Conservation (phyloP, 2,113 vertebrate species). For the Suncus etruscus region DNA sequence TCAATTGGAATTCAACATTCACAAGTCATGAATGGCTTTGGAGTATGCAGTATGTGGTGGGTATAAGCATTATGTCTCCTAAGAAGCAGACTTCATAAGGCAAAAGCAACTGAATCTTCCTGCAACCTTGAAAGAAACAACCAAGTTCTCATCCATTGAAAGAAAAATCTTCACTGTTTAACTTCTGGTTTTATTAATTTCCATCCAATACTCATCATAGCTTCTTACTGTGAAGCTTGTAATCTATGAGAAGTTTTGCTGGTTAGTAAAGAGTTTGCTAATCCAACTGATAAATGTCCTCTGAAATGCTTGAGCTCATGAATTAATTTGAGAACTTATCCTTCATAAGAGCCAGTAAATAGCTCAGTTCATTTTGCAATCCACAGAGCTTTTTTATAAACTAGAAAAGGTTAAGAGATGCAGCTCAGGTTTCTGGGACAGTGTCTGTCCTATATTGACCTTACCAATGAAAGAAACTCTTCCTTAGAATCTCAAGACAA, state of each 20-base stretch:
- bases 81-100: neutral
- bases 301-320: constrained; percentile 48
- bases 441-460: constrained; percentile 21
- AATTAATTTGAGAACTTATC: constrained; percentile 62
- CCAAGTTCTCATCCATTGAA: neutral
- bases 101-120: constrained; percentile 14
- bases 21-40: neutral
- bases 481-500: constrained; percentile 17
- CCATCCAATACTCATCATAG: neutral
- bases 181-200: neutral
- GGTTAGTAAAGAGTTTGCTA: neutral
- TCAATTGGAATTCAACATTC: neutral
- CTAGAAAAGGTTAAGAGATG: constrained; percentile 55
- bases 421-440: constrained; percentile 17
- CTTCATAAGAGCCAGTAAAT: constrained; percentile 52
- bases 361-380: constrained; percentile 52
- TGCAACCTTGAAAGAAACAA: constrained; percentile 29
- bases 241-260: neutral
- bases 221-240: neutral
- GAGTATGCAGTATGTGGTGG: neutral
- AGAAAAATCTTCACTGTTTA: neutral
- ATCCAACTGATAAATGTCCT: constrained; percentile 21
- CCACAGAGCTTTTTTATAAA: constrained; percentile 52
- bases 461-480: constrained; percentile 38
- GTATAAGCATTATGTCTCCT: neutral